Conservation (phyloP, 2,797 vertebrate species). For the Sparus aurata region DNA sequence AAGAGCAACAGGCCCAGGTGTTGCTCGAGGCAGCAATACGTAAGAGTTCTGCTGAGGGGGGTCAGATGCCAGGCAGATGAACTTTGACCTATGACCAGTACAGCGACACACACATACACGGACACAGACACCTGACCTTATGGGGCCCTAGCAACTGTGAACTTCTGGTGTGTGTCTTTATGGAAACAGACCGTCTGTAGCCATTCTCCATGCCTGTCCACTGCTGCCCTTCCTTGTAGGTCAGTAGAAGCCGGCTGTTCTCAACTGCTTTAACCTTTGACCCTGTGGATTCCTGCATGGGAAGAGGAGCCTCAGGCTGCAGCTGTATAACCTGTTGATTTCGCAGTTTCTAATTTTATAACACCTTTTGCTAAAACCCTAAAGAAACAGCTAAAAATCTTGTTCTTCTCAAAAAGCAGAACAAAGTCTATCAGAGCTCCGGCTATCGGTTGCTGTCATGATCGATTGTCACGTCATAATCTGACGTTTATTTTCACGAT, state of each 20-base stretch:
- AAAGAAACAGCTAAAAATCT: background rate
- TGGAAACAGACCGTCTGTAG: constrained; percentile 49
- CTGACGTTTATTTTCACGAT: background rate
- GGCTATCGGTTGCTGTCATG: background rate
- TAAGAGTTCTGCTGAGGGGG: constrained; percentile 33
- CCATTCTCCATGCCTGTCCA: constrained; percentile 38
- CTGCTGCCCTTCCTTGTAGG: constrained; percentile 36
- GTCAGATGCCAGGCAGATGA: constrained; percentile 71
- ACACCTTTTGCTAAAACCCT: background rate
- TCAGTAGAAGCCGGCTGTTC: constrained; percentile 51
- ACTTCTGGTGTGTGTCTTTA: constrained; percentile 53
- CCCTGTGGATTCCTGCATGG: constrained; percentile 58
- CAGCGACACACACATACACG: constrained; percentile 29
- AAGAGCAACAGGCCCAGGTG: constrained; percentile 52
- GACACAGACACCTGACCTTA: constrained; percentile 56
- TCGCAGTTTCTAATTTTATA: constrained; percentile 50
- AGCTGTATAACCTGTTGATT: constrained; percentile 37
- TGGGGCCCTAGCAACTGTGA: constrained; percentile 53
- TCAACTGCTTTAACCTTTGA: constrained; percentile 73
- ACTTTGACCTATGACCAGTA: constrained; percentile 61
- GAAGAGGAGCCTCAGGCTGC: constrained; percentile 44
- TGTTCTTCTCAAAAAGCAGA: no score
- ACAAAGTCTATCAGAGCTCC: background rate
- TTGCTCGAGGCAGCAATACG: constrained; percentile 45
- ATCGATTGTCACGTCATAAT: background rate